Base-by-base conservation (phyloP, 23 tunicate species). In the Clavelina lepadiformis region DNA sequence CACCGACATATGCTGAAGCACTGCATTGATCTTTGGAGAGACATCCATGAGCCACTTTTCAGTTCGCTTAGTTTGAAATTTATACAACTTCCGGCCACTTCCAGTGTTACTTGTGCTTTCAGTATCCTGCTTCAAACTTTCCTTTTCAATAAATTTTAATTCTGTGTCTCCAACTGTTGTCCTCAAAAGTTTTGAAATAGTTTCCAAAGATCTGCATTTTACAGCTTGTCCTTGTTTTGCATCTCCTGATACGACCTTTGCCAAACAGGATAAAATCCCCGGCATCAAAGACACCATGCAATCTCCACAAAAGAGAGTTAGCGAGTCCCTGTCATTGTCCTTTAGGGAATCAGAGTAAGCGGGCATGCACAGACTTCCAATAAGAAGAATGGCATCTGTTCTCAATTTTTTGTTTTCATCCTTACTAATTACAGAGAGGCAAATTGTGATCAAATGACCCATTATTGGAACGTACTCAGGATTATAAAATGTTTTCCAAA, bases 381-480 rank as follows among this genome's bases (percentile, higher is more conserved):
- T 6, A 36, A 79, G 61, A 33, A 35, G 4, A 5, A 76, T 58
- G 18, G 93, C 93, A 30, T 45, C 20, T 37, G 47, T 54, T 22
- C 69, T 56, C 20, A 74, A n/a, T 5, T 29, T 13, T 3, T 69
- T 41, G 51, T 46, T 63, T 28, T 44, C 64, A 26, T 85, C 81
- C 0, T 55, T 51, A 11, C 27, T 18, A 6, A 61, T 21, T 23
- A 85, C 25, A 24, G 67, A 55, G 24, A 76, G 41, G 29, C 68
- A 69, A 38, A 71, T 37, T 29, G 93, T 56, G n/a, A 85, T 70
- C 0, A 85, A 4, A 29, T 85, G 79, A 18, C 93, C 93, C n/a
- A 85, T 31, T 0, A 63, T 13, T 35, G 93, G 79, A 49, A 76
- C 35, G 33, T 61, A 47, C 19, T 58, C 20, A 5, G 28, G 34